These are phyloP conservation scores for Argyra leucocephala DNA, from an alignment of 2,888 invertebrate species.

Conservation along the genomic window DNA sequence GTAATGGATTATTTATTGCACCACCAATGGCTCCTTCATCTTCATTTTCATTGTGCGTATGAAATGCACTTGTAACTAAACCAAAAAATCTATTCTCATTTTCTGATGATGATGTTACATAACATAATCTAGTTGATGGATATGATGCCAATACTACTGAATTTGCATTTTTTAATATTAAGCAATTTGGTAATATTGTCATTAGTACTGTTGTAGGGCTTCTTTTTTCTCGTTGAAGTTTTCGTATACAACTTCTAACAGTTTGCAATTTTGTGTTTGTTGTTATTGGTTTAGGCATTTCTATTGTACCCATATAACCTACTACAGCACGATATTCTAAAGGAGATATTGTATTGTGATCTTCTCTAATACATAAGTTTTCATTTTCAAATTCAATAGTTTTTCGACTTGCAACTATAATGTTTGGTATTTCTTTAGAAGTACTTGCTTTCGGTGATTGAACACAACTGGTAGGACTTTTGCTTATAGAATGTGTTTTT, in stretches of 20 bases:
- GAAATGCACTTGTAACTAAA: conserved; percentile 73
- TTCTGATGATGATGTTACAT: conserved; percentile 82
- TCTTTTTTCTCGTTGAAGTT: conserved; percentile 79
- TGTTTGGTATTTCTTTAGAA: conserved; percentile 41
- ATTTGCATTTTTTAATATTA: conserved; percentile 68
- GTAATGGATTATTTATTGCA: conserved; percentile 9
- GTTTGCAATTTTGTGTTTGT: conserved; percentile 66
- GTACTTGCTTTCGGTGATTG: conserved; percentile 31
- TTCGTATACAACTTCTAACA: conserved; percentile 77
- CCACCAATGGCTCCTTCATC: conserved; percentile 28
- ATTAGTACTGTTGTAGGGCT: conserved; percentile 76
- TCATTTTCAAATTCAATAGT: not conserved
- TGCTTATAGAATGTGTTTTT: conserved; percentile 13
- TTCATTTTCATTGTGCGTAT: conserved; percentile 42
- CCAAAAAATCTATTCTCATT: conserved; percentile 89
- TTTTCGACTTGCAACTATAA: conserved; percentile 39
- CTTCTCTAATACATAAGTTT: conserved; percentile 11
- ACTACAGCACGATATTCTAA: conserved; percentile 77
- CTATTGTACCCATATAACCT: conserved; percentile 91
- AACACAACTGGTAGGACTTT: conserved; percentile 12
- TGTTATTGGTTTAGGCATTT: conserved; percentile 78
- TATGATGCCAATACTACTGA: conserved; percentile 78
- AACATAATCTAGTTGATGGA: conserved; percentile 74
- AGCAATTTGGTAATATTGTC: conserved; percentile 69
- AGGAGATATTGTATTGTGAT: conserved; percentile 38